Evolutionary conservation across 1,140 invertebrate species (phyloP).

Genomic region (Drosophila lacertosa): DNA sequence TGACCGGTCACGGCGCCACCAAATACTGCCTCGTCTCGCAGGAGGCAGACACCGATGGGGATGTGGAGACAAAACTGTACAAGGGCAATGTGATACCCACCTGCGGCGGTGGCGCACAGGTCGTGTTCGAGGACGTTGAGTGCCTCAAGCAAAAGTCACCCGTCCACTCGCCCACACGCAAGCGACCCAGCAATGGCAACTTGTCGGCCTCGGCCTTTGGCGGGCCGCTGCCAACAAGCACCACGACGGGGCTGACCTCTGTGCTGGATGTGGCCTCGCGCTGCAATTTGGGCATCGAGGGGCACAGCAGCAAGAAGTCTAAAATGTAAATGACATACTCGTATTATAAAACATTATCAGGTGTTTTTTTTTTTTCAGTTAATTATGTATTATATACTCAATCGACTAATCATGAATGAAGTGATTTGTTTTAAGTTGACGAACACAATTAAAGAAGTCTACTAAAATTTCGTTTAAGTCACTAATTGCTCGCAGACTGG

Average conservation of each 20-base stretch:
- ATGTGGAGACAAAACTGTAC: conserved; percentile 95
- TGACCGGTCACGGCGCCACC: conserved; percentile 89
- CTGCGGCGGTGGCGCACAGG: conserved; percentile 95
- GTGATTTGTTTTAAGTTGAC: conserved; percentile 41
- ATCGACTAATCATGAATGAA: conserved; percentile 32
- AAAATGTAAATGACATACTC: conserved; percentile 54
- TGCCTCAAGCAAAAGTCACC: conserved; percentile 94
- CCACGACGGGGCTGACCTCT: conserved; percentile 43
- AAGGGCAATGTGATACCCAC: conserved; percentile 98
- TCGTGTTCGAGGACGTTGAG: conserved; percentile 98
- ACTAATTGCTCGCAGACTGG: no score
- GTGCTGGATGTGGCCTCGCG: conserved; percentile 69
- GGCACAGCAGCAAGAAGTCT: conserved; percentile 78
- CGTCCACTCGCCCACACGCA: conserved; percentile 80
- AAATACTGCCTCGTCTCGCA: conserved; percentile 97
- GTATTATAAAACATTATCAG: conserved; percentile 4
- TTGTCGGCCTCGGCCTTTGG: conserved; percentile 56
- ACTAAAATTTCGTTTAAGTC: background rate
- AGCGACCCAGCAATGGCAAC: conserved; percentile 73
- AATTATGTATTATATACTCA: conserved; percentile 40
- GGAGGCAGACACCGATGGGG: conserved; percentile 94
- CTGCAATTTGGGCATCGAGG: conserved; percentile 81
- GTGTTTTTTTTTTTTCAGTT: conserved; percentile 20
- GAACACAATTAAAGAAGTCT: conserved; percentile 29
- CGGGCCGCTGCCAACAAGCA: conserved; percentile 49